A percentile compares a stretch with the other conserved stretches of the same genome.
Conservation (phyloP, 2,797 vertebrate genomes). For the Macropodus opercularis region DNA sequence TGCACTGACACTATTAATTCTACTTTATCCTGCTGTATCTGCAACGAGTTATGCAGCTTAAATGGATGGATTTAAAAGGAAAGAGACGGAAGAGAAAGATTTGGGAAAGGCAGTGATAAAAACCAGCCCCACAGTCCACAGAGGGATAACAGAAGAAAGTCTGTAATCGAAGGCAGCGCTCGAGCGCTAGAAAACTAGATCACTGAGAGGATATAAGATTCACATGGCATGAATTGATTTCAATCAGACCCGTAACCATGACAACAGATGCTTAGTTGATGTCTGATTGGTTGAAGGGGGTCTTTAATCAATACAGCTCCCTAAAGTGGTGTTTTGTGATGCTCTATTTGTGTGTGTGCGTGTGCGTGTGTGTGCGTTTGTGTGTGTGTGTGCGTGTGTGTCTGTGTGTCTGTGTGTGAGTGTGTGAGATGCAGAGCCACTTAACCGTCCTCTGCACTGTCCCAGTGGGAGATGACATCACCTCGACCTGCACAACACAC, state of each 20-base stretch:
- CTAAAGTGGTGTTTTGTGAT: constrained; percentile 14
- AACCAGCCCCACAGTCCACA: neutral
- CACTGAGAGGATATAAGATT: neutral
- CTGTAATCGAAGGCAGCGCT: neutral
- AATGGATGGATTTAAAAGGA: neutral
- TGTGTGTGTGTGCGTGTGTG: constrained; percentile 1
- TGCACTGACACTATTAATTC: neutral
- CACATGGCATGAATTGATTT: constrained; percentile 25
- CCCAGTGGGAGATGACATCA: no score
- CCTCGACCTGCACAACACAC: neutral
- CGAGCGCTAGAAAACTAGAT: neutral
- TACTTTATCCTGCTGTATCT: neutral
- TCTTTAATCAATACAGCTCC: constrained; percentile 51
- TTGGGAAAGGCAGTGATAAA: neutral
- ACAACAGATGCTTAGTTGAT: constrained; percentile 49
- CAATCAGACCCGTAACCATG: constrained; percentile 41
- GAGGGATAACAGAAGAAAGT: neutral
- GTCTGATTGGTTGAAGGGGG: constrained; percentile 27
- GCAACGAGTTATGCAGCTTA: neutral
- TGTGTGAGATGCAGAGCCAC: no score
- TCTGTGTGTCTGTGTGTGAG: constrained; percentile 5
- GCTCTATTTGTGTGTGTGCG: constrained; percentile 20
- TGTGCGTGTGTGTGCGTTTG: constrained; percentile 8
- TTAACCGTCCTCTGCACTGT: no score
- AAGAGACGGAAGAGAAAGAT: neutral